Conservation (phyloP, 2,113 vertebrate genomes). For the Anhinga anhinga region DNA sequence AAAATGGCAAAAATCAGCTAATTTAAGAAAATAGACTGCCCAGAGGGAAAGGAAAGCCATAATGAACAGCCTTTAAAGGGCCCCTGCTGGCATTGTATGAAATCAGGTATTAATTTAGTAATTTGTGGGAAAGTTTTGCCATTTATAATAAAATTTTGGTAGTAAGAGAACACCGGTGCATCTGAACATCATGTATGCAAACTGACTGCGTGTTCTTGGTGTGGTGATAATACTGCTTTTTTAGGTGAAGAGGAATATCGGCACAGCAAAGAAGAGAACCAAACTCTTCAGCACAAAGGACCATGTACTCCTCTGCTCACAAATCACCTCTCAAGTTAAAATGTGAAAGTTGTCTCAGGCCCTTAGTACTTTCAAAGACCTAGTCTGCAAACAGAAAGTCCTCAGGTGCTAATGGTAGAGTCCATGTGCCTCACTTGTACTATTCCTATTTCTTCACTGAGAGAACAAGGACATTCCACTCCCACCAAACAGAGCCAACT, state of each 20-base stretch:
- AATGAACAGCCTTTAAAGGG: not conserved
- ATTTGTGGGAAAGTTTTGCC: not conserved
- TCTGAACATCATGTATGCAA: not conserved
- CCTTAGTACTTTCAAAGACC: not conserved
- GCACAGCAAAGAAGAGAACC: not conserved
- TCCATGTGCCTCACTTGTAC: not conserved
- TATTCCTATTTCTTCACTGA: not conserved
- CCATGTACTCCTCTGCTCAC: not conserved
- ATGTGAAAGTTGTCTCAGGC: not conserved
- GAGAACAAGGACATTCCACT: not conserved
- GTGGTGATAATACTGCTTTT: not conserved
- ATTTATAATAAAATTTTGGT: not conserved
- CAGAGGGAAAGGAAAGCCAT: not conserved
- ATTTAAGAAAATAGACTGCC: not conserved
- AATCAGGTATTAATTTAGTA: not conserved
- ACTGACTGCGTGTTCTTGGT: not conserved
- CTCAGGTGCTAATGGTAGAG: not conserved
- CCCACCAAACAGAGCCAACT: not conserved
- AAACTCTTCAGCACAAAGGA: not conserved
- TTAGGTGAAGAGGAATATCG: not conserved
- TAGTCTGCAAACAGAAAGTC: not conserved
- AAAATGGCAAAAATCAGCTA: not conserved
- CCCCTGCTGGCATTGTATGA: not conserved
- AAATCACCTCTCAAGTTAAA: not conserved
- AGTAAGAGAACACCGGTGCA: not conserved